Conservation (phyloP, 2,888 invertebrate genomes). For the Osmoderma eremita region DNA sequence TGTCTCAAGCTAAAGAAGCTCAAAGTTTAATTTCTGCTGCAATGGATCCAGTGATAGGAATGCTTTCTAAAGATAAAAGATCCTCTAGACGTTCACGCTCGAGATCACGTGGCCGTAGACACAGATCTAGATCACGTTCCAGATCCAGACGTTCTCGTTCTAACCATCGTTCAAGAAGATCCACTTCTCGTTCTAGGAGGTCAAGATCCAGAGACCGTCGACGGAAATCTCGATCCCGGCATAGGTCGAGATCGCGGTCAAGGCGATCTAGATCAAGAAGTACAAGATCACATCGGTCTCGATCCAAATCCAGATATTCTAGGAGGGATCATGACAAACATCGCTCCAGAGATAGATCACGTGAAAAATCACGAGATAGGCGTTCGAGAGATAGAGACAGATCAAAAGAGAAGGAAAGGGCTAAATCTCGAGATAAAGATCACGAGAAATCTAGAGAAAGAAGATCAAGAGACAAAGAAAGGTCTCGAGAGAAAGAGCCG, state of each 20-base stretch:
- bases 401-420: conserved; percentile 50
- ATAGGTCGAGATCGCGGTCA: conserved; percentile 59
- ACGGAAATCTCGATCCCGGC: conserved; percentile 65
- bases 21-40: conserved; percentile 94
- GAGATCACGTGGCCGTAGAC: conserved; percentile 60
- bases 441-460: conserved; percentile 60
- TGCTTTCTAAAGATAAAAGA: conserved; percentile 86
- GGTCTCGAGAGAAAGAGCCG: conserved; percentile 57
- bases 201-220: conserved; percentile 67
- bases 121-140: conserved; percentile 71
- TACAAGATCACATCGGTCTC: conserved; percentile 50
- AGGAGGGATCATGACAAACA: conserved; percentile 50
- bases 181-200: conserved; percentile 67
- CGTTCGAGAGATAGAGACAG: conserved; percentile 51
- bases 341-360: conserved; percentile 43
- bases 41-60: conserved; percentile 90
- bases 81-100: conserved; percentile 64
- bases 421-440: conserved; percentile 58
- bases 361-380: conserved; percentile 55
- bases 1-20: conserved; percentile 96
- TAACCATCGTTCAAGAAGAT: conserved; percentile 67
- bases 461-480: conserved; percentile 54
- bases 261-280: conserved; percentile 56
- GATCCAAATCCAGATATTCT: conserved; percentile 47
- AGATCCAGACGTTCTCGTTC: conserved; percentile 73